Conservation (phyloP, 2,113 vertebrate species). For the Nothobranchius furzeri region DNA sequence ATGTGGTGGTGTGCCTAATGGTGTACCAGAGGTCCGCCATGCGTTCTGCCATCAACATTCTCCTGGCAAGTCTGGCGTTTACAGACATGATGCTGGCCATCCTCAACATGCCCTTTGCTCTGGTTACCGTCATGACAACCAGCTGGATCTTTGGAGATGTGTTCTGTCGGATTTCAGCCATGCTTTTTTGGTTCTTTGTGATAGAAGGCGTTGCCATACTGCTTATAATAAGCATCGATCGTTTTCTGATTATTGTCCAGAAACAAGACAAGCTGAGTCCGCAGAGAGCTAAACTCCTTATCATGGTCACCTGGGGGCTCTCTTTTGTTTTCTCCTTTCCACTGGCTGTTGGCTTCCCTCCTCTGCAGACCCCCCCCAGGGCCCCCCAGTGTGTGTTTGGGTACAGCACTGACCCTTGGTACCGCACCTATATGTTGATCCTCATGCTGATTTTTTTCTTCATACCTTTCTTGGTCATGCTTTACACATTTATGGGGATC, state of each 20-base stretch:
- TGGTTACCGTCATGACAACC: slow-evolving; percentile 89
- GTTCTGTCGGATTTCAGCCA: slow-evolving; percentile 92
- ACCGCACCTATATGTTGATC: slow-evolving; percentile 89
- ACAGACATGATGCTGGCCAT: slow-evolving; percentile 95
- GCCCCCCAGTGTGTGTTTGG: slow-evolving; percentile 97
- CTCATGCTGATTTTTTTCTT: slow-evolving; percentile 92
- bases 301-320: slow-evolving; percentile 87
- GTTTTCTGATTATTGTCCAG: slow-evolving; percentile 97
- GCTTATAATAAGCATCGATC: slow-evolving; percentile 96
- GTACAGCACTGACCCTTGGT: slow-evolving; percentile 85
- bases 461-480: slow-evolving; percentile 91
- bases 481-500: slow-evolving; percentile 96
- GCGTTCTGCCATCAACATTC: slow-evolving; percentile 98
- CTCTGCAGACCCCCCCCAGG: slow-evolving; percentile 86
- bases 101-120: slow-evolving; percentile 94
- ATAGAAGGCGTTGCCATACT: slow-evolving; percentile 93
- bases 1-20: slow-evolving; percentile 97
- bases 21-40: slow-evolving; percentile 98
- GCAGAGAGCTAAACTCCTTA: slow-evolving; percentile 90
- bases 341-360: slow-evolving; percentile 86
- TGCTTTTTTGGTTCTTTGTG: slow-evolving; percentile 97
- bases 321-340: slow-evolving; percentile 92
- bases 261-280: slow-evolving; percentile 95
- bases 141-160: slow-evolving; percentile 91
- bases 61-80: slow-evolving; percentile 94